Evolutionary conservation across 2,113 vertebrate genomes (phyloP).

Genomic region (Lophochroa leadbeateri): DNA sequence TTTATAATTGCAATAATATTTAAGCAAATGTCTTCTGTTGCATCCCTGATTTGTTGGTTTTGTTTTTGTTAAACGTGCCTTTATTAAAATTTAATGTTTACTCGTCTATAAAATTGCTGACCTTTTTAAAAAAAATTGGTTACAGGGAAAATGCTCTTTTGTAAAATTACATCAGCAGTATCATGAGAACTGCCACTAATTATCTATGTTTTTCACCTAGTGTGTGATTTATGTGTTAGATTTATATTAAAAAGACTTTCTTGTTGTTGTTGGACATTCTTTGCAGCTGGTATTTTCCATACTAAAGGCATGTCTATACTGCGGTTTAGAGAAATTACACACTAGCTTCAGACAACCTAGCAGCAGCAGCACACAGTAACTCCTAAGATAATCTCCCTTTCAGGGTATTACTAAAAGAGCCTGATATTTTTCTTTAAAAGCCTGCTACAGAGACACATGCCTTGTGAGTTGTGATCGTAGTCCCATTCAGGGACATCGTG

Average conservation of each 20-base stretch:
- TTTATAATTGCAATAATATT: neutral
- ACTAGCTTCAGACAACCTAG: neutral
- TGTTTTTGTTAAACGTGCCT: neutral
- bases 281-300: neutral
- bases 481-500: neutral
- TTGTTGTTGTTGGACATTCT: neutral
- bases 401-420: neutral
- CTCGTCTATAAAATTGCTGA: neutral
- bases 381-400: neutral
- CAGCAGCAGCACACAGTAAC: neutral
- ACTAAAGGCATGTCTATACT: neutral
- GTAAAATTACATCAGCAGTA: neutral
- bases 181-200: neutral
- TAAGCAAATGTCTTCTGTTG: neutral
- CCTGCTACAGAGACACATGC: neutral
- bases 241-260: neutral
- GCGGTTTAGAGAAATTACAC: neutral
- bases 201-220: neutral
- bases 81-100: neutral
- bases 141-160: neutral
- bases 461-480: neutral
- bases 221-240: neutral
- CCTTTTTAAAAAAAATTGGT: neutral
- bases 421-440: neutral
- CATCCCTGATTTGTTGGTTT: neutral